Conservation (phyloP, 2,113 vertebrate species). For the Passer montanus region DNA sequence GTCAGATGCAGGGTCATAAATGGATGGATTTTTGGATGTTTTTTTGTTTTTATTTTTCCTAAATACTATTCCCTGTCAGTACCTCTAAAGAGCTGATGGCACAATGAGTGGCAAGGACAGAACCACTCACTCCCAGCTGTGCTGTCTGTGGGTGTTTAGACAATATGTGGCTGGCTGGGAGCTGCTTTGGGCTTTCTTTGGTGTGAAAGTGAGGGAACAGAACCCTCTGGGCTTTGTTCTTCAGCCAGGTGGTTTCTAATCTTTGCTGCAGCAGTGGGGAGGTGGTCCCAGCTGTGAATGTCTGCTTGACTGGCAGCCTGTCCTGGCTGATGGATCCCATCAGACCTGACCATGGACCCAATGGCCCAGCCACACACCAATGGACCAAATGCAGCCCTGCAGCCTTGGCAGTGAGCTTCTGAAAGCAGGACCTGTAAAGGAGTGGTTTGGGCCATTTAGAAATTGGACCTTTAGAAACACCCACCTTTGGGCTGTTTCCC, state of each 20-base stretch:
- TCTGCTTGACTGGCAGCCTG: not conserved
- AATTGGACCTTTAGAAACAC: not conserved
- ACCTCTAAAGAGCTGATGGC: not conserved
- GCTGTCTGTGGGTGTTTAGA: not conserved
- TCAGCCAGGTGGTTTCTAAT: not conserved
- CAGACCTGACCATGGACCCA: not conserved
- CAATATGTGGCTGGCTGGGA: not conserved
- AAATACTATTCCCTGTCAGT: not conserved
- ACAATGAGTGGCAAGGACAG: not conserved
- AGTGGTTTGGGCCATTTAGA: accelerated
- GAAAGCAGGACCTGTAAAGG: not conserved
- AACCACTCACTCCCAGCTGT: not conserved
- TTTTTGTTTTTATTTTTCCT: not conserved
- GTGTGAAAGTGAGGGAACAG: not conserved
- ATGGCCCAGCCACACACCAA: accelerated
- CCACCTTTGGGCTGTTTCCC: not conserved
- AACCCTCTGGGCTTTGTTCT: not conserved
- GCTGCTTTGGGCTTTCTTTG: not conserved
- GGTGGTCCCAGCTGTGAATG: not conserved
- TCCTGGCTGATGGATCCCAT: not conserved
- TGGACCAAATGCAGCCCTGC: not conserved
- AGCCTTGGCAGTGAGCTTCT: not conserved
- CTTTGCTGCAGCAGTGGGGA: not conserved
- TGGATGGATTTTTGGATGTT: not conserved
- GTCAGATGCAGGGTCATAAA: not conserved